Conservation (phyloP, 2,797 vertebrate genomes). For the Microcaecilia unicolor region DNA sequence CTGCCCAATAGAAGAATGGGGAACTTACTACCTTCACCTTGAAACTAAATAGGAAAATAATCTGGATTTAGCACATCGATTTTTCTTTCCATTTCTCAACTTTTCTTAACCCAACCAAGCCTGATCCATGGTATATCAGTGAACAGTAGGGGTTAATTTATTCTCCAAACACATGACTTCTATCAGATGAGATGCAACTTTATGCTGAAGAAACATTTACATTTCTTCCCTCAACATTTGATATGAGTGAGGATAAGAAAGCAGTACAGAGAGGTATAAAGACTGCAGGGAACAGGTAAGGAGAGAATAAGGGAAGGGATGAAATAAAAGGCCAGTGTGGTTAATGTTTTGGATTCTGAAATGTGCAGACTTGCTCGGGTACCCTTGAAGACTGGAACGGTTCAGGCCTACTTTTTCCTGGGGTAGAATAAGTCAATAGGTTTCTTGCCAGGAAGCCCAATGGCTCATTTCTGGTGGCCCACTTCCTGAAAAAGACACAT, state of each 20-base stretch:
- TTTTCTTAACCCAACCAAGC: no score
- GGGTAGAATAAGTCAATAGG: constrained; percentile 17
- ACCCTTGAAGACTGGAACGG: constrained; percentile 14
- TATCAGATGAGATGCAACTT: no score
- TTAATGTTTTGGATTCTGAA: constrained; percentile 36
- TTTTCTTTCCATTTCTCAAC: no score
- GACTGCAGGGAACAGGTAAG: constrained; percentile 32
- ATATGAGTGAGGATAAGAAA: no score
- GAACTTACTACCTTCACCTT: constrained; percentile 47
- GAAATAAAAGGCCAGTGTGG: constrained; percentile 40
- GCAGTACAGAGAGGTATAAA: no score
- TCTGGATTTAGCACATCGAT: no score
- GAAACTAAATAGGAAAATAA: constrained; percentile 45
- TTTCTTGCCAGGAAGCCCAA: constrained; percentile 24
- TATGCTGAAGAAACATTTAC: no score
- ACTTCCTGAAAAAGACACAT: constrained; percentile 12
- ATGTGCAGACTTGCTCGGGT: constrained; percentile 18
- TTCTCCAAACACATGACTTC: constrained; percentile 31
- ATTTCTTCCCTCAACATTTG: no score
- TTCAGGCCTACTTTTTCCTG: constrained; percentile 15
- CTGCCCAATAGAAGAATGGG: constrained; percentile 39
- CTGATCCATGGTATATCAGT: constrained; percentile 42
- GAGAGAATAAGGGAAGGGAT: no score
- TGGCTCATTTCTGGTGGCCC: constrained; percentile 19
- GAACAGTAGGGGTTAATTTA: constrained; percentile 41